Percentiles rank a stretch among this genome's conserved stretches.
Conservation (phyloP, 2,888 invertebrate genomes). For the Drosophila subsilvestris region DNA sequence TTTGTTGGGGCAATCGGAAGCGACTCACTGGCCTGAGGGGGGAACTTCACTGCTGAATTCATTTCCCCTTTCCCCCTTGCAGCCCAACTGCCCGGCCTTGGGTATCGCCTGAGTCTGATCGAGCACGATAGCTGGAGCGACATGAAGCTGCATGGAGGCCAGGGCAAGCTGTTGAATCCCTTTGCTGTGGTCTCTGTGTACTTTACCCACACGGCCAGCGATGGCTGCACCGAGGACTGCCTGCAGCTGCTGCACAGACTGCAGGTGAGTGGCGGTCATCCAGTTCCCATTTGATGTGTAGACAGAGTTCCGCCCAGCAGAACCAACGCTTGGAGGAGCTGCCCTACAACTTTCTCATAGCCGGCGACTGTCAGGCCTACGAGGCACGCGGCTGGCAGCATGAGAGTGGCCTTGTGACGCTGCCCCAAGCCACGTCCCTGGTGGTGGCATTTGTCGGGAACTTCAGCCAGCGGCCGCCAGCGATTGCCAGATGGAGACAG, state of each 20-base stretch:
- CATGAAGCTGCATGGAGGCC: slow-evolving; percentile 43
- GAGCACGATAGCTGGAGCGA: slow-evolving; percentile 79
- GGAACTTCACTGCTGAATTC: slow-evolving; percentile 22
- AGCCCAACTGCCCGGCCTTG: slow-evolving; percentile 56
- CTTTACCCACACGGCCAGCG: slow-evolving; percentile 84
- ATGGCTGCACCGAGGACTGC: slow-evolving; percentile 83
- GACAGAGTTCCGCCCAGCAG: background rate
- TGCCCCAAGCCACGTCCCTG: slow-evolving; percentile 63
- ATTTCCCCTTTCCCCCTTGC: slow-evolving; percentile 24
- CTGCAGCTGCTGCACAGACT: slow-evolving; percentile 81
- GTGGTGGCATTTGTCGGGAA: slow-evolving; percentile 72
- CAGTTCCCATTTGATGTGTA: background rate
- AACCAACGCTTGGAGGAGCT: slow-evolving; percentile 59
- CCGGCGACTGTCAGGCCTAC: slow-evolving; percentile 85
- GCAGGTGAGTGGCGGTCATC: slow-evolving; percentile 80
- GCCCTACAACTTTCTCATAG: slow-evolving; percentile 85
- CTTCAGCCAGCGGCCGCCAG: slow-evolving; percentile 62
- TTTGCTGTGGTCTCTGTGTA: slow-evolving; percentile 82
- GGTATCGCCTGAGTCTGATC: slow-evolving; percentile 75
- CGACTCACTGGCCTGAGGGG: background rate
- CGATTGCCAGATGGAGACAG: slow-evolving; percentile 60
- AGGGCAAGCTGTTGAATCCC: slow-evolving; percentile 50
- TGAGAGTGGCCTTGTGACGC: slow-evolving; percentile 74
- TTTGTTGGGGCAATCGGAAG: slow-evolving; percentile 22
- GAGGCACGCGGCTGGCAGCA: slow-evolving; percentile 85